These are phyloP conservation scores for Poicephalus gulielmi DNA, from an alignment of 2,113 vertebrate genomes.

Conservation along the genomic window DNA sequence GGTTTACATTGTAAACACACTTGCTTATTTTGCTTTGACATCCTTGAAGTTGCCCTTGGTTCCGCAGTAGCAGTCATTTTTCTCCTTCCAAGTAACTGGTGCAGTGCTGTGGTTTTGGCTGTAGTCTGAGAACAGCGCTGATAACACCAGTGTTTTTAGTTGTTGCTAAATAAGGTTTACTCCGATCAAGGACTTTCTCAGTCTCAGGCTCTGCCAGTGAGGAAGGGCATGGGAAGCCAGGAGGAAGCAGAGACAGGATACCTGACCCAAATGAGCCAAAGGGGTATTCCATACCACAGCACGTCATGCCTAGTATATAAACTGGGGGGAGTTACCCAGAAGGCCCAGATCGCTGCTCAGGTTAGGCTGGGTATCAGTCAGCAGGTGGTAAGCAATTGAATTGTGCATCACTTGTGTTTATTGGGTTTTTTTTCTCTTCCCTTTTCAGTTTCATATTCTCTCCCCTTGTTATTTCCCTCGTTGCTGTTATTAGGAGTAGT, in stretches of 20 bases:
- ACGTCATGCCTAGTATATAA: background rate
- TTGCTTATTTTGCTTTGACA: background rate
- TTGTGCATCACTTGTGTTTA: background rate
- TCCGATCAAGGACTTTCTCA: background rate
- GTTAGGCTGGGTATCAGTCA: background rate
- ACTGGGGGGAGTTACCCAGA: background rate
- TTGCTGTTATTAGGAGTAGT: background rate
- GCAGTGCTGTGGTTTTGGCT: background rate
- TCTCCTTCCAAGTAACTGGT: background rate
- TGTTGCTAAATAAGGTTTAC: background rate
- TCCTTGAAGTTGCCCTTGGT: background rate
- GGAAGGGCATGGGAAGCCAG: background rate
- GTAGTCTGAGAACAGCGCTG: background rate
- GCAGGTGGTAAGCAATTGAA: background rate
- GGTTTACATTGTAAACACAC: background rate
- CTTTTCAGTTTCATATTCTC: background rate
- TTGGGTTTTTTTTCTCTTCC: background rate
- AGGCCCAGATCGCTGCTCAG: background rate
- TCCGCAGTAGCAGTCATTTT: background rate
- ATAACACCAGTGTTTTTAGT: background rate
- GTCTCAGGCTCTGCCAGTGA: background rate
- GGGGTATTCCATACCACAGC: background rate
- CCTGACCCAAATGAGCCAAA: background rate
- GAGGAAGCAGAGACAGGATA: background rate
- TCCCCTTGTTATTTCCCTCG: background rate